Percentiles rank a stretch among this genome's conserved stretches.
Evolutionary conservation across 92 coral and sea anemone genomes (phyloP).

Genomic region (Pocillopora meandrina): DNA sequence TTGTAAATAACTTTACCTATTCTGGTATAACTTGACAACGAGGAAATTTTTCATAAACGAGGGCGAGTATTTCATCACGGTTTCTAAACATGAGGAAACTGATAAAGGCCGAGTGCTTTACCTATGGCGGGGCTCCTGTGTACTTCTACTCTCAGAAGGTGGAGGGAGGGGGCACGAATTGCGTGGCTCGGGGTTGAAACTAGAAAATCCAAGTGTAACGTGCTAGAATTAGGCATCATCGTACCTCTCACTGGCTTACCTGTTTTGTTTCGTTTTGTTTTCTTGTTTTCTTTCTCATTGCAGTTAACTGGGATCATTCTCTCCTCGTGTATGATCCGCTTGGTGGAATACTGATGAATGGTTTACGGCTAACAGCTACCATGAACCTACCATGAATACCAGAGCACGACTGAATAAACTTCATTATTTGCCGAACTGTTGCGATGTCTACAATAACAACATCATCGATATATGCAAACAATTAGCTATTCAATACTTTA

Average conservation of each 20-base stretch:
- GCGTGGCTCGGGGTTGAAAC: not conserved
- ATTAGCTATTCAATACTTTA: too few species aligned
- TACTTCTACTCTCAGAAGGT: too few species aligned
- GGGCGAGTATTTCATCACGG: too few species aligned
- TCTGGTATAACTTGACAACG: too few species aligned
- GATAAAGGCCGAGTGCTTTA: too few species aligned
- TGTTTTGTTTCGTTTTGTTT: not conserved
- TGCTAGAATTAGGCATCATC: not conserved
- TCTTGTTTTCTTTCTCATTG: slow-evolving; percentile 2
- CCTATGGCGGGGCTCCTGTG: too few species aligned
- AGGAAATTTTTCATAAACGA: too few species aligned
- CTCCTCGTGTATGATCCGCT: slow-evolving; percentile 62
- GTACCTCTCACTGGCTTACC: not conserved
- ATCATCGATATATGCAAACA: too few species aligned
- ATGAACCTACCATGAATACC: not conserved
- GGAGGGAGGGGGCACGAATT: not conserved
- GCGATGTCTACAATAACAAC: not conserved
- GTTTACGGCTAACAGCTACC: not conserved
- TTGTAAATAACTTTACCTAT: too few species aligned
- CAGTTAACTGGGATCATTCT: slow-evolving; percentile 70
- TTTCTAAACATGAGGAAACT: too few species aligned
- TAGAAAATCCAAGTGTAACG: not conserved
- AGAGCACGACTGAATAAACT: not conserved
- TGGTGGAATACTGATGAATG: slow-evolving; percentile 65
- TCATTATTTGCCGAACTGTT: not conserved